Percentiles rank a stretch among this genome's conserved stretches.
Evolutionary conservation across 2,113 vertebrate species (phyloP).

Genomic region (Seriola quinqueradiata): DNA sequence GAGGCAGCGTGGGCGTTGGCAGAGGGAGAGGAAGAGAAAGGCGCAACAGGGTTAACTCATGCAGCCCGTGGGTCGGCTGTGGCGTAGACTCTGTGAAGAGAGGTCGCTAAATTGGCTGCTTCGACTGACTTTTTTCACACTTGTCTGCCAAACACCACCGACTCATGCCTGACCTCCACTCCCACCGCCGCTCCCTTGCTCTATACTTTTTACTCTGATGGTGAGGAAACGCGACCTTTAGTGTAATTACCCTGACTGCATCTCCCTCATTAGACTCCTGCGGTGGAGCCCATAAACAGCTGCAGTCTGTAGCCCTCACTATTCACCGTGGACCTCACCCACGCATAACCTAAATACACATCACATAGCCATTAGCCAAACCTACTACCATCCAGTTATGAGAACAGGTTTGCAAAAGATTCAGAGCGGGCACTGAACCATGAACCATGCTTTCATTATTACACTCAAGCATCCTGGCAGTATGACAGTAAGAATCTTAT

Average conservation of each 20-base stretch:
- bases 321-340: slow-evolving; percentile 54
- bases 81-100: slow-evolving; percentile 42
- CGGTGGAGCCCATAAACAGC: slow-evolving; percentile 74
- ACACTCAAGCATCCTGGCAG: slow-evolving; percentile 1
- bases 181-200: background rate
- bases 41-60: slow-evolving; percentile 31
- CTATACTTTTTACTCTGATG: slow-evolving; percentile 55
- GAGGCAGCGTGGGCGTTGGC: slow-evolving; percentile 57
- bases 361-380: slow-evolving; percentile 31
- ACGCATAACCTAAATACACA: slow-evolving; percentile 40
- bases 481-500: background rate
- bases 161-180: slow-evolving; percentile 56
- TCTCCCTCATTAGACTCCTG: slow-evolving; percentile 77
- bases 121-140: slow-evolving; percentile 48
- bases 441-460: slow-evolving; percentile 12
- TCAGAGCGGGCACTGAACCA: slow-evolving; percentile 4
- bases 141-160: slow-evolving; percentile 48
- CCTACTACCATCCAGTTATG: slow-evolving; percentile 12
- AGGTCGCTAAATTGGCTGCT: slow-evolving; percentile 56
- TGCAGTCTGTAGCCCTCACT: slow-evolving; percentile 48
- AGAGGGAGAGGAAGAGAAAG: background rate
- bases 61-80: slow-evolving; percentile 51
- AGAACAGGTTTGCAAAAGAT: slow-evolving; percentile 26
- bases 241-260: slow-evolving; percentile 70
- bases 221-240: slow-evolving; percentile 57